Evolutionary conservation across 1,140 invertebrate genomes (phyloP).

Genomic region (Rhagoletis zephyria): DNA sequence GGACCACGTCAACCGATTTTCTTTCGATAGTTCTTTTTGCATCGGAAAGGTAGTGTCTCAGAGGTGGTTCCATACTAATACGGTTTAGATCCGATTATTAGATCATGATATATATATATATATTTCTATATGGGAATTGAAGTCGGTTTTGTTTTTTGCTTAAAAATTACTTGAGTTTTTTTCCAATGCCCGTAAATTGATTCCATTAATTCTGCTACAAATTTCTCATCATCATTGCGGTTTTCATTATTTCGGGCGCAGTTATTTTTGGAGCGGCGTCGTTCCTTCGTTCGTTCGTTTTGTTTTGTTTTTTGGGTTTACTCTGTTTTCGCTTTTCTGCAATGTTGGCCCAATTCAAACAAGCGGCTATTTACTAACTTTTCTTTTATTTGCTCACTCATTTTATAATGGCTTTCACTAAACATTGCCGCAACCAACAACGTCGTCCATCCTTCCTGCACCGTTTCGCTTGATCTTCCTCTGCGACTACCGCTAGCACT

Average conservation of each 20-base stretch:
- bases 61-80: too few species aligned
- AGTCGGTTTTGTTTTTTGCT: too few species aligned
- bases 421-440: not conserved
- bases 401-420: conserved; percentile 12
- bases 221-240: not conserved
- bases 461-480: not conserved
- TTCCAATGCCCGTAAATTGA: not conserved
- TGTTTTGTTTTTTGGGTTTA: not conserved
- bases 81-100: too few species aligned
- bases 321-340: not conserved
- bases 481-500: not conserved
- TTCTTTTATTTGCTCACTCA: conserved; percentile 8
- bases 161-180: not conserved
- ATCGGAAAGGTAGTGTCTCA: too few species aligned
- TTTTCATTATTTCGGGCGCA: not conserved
- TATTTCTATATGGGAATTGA: too few species aligned
- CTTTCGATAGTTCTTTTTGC: too few species aligned
- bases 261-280: conserved; percentile 21
- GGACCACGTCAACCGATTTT: too few species aligned
- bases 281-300: not conserved
- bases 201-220: conserved; percentile 20
- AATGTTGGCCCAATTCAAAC: not conserved
- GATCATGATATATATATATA: not conserved
- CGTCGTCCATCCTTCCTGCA: not conserved
- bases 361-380: conserved; percentile 8